These are phyloP conservation scores for Aphelenchoides avenae DNA, from an alignment of 1,140 invertebrate genomes.

Conservation along the genomic window DNA sequence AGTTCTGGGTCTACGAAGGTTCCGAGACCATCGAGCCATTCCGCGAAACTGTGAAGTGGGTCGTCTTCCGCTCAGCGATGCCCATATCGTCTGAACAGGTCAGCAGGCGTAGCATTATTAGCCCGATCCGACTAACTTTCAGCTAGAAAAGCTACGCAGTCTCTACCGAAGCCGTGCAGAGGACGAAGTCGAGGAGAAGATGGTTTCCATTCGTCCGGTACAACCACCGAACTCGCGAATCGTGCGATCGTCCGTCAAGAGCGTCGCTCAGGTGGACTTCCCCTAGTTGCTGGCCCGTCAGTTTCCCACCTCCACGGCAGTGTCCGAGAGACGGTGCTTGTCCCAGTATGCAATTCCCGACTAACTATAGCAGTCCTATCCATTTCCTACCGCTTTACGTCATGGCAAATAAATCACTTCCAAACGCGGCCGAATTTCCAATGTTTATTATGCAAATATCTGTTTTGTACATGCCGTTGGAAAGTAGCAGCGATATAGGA, in stretches of 20 bases:
- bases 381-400: no score
- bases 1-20: constrained; percentile 59
- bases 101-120: background rate
- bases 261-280: constrained; percentile 44
- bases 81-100: constrained; percentile 54
- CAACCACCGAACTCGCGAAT: constrained; percentile 37
- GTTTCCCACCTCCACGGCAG: no score
- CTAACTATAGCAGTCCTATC: no score
- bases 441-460: no score
- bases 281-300: no score
- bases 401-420: no score
- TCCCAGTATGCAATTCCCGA: no score
- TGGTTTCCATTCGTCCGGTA: constrained; percentile 46
- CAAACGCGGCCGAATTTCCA: no score
- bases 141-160: constrained; percentile 53
- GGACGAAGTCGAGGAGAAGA: constrained; percentile 54
- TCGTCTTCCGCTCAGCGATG: constrained; percentile 56
- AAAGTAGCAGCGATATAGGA: no score
- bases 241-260: constrained; percentile 45
- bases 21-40: constrained; percentile 55
- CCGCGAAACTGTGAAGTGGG: constrained; percentile 57
- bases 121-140: constrained; percentile 1
- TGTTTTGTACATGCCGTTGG: no score
- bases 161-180: constrained; percentile 43
- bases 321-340: no score